These are phyloP conservation scores for Micrasema minimum DNA, from an alignment of 1,140 invertebrate species.

Conservation along the genomic window DNA sequence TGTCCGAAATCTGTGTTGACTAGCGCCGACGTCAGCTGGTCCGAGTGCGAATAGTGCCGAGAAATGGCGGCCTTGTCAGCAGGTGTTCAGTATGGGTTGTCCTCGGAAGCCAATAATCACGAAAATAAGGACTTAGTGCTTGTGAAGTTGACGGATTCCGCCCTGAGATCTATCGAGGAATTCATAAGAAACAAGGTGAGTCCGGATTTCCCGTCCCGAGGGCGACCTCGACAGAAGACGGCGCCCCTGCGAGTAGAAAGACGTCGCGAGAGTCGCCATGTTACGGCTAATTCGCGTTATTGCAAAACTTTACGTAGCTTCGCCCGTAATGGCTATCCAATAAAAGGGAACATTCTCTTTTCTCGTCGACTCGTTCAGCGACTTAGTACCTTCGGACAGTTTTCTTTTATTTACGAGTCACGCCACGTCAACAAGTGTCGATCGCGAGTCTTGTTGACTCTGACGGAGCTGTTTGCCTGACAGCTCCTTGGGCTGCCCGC, in stretches of 20 bases:
- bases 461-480: slow-evolving; percentile 5
- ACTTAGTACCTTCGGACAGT: not conserved
- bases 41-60: slow-evolving; percentile 68
- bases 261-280: slow-evolving; percentile 41
- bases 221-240: slow-evolving; percentile 13
- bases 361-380: not conserved
- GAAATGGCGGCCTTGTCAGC: slow-evolving; percentile 94
- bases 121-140: slow-evolving; percentile 91
- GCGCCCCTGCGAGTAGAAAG: slow-evolving; percentile 33
- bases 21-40: slow-evolving; percentile 69
- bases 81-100: slow-evolving; percentile 95
- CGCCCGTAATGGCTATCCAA: slow-evolving; percentile 22
- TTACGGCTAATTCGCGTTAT: slow-evolving; percentile 42
- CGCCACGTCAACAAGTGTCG: slow-evolving; percentile 48
- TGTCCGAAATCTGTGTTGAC: slow-evolving; percentile 67
- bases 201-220: slow-evolving; percentile 50
- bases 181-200: slow-evolving; percentile 87
- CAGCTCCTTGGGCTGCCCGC: not conserved
- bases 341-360: slow-evolving; percentile 27
- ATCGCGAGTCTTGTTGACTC: slow-evolving; percentile 15
- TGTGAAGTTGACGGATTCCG: slow-evolving; percentile 95
- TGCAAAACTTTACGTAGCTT: slow-evolving; percentile 32
- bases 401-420: slow-evolving; percentile 27
- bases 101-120: slow-evolving; percentile 85
- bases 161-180: slow-evolving; percentile 89